phyloP scores from a whole-genome alignment of 2,113 vertebrate genomes.

The Carollia perspicillata region DNA sequence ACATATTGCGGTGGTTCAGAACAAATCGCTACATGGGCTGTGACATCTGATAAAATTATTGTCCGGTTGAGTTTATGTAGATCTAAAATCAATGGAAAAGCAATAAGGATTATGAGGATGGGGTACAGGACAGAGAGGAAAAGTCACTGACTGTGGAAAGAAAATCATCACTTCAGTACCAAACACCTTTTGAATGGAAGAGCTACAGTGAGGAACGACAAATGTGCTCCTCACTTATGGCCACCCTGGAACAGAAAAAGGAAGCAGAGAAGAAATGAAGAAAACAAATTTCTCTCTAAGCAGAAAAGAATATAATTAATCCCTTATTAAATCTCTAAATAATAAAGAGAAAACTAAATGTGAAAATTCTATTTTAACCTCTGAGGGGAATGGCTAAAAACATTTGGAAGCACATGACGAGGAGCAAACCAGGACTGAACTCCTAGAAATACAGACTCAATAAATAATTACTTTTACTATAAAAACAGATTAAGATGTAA shows the following conservation, averaged over 20 bases:
- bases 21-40: background rate
- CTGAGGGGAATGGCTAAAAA: background rate
- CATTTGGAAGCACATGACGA: background rate
- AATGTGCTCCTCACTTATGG: background rate
- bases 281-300: conserved; percentile 37
- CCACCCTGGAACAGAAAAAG: conserved; percentile 7
- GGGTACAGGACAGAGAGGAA: background rate
- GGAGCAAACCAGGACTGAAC: background rate
- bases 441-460: background rate
- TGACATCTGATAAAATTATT: background rate
- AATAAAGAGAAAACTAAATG: background rate
- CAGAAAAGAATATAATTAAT: conserved; percentile 46
- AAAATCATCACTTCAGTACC: conserved; percentile 8
- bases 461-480: conserved; percentile 27
- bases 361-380: conserved; percentile 28
- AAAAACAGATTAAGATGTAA: background rate
- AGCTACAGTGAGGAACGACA: background rate
- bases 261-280: background rate
- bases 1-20: background rate
- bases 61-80: background rate
- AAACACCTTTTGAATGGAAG: conserved; percentile 8
- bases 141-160: background rate
- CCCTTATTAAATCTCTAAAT: background rate
- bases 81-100: conserved; percentile 23
- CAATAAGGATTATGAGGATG: background rate